phyloP scores from a whole-genome alignment of 2,113 vertebrate species.

The Morphnarchus princeps region DNA sequence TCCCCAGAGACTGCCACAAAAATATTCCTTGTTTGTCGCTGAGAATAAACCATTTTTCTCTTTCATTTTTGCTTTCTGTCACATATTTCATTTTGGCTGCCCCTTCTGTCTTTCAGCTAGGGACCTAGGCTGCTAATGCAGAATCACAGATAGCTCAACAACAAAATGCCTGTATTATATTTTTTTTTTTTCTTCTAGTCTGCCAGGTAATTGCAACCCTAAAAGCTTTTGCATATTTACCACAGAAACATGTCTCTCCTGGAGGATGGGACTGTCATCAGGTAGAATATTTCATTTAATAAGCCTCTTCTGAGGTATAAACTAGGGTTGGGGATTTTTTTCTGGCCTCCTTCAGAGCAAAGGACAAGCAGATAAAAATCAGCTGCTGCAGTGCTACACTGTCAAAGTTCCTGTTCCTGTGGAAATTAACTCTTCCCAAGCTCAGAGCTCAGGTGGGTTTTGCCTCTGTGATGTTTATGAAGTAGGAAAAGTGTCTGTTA shows the following conservation, averaged over 20 bases:
- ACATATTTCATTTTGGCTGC: slow-evolving; percentile 54
- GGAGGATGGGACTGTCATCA: slow-evolving; percentile 10
- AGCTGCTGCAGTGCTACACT: neutral
- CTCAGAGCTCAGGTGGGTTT: neutral
- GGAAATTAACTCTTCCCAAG: slow-evolving; percentile 34
- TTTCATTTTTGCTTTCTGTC: slow-evolving; percentile 45
- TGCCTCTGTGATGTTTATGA: neutral
- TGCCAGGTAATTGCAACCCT: slow-evolving; percentile 16
- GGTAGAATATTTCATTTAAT: slow-evolving; percentile 40
- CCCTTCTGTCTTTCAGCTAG: slow-evolving; percentile 35
- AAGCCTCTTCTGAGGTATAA: slow-evolving; percentile 16
- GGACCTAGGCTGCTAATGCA: neutral
- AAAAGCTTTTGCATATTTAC: slow-evolving; percentile 41
- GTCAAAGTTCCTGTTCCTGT: slow-evolving; percentile 22
- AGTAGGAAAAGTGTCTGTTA: neutral
- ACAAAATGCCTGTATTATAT: slow-evolving; percentile 40
- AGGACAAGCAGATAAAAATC: slow-evolving; percentile 60
- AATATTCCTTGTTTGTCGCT: slow-evolving; percentile 27
- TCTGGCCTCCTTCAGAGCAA: slow-evolving; percentile 24
- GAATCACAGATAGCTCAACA: slow-evolving; percentile 40
- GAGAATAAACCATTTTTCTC: slow-evolving; percentile 39
- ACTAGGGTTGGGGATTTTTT: neutral
- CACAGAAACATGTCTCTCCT: slow-evolving; percentile 4
- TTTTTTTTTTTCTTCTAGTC: neutral
- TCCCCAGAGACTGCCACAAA: slow-evolving; percentile 16